A percentile compares a stretch with the other conserved stretches of the same genome.
Conservation (phyloP, 64 coral and sea anemone genomes). For the Platygyra sinensis region DNA sequence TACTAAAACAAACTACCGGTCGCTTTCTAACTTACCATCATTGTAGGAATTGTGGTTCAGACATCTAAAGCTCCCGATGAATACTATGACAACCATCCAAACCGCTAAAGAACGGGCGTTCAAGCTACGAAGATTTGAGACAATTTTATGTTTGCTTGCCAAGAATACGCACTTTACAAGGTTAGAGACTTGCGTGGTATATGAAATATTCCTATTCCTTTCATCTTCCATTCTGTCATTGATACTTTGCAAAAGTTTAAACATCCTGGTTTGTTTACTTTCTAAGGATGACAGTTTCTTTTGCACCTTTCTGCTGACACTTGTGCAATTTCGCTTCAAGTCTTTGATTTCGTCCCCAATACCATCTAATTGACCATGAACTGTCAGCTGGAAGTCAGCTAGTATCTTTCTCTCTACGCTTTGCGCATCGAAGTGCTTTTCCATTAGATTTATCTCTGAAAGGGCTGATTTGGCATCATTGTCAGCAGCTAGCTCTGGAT, state of each 20-base stretch:
- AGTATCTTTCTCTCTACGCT: conserved; percentile 43
- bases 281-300: background rate
- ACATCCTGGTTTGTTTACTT: background rate
- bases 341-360: background rate
- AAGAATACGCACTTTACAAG: too few relatives aligned
- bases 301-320: conserved; percentile 3
- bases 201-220: background rate
- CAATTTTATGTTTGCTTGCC: background rate
- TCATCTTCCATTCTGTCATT: background rate
- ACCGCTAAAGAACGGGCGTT: background rate
- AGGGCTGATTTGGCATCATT: conserved; percentile 46
- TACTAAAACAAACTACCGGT: background rate
- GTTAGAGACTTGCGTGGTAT: background rate
- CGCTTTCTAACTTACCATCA: conserved; percentile 25
- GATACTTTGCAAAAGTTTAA: background rate
- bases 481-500: conserved; percentile 37
- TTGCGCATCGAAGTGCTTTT: conserved; percentile 25
- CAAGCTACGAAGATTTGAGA: background rate
- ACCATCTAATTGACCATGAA: conserved; percentile 17
- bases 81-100: background rate
- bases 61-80: background rate
- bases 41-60: conserved; percentile 46
- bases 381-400: conserved; percentile 32
- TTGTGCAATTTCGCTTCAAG: background rate
- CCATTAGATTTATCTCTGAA: conserved; percentile 33